These are phyloP conservation scores for Centropyge bicolor DNA, from an alignment of 2,797 vertebrate genomes.

Conservation along the genomic window DNA sequence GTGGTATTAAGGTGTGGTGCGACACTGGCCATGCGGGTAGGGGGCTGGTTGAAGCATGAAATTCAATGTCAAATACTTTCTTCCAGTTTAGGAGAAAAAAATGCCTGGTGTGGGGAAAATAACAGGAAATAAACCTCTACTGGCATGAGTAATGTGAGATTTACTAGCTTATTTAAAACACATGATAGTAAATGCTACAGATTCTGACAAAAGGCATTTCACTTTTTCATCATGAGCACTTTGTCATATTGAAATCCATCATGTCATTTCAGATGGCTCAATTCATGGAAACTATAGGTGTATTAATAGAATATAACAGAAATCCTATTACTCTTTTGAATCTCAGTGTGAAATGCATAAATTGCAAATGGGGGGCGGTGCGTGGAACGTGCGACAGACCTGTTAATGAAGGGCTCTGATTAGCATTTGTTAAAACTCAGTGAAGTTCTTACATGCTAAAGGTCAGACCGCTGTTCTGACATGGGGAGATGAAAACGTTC, in stretches of 20 bases:
- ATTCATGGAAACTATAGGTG: constrained; percentile 63
- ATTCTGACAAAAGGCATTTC: constrained; percentile 53
- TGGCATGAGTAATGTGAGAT: constrained; percentile 44
- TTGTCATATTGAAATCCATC: constrained; percentile 59
- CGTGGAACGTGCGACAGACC: constrained; percentile 50
- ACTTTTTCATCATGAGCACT: constrained; percentile 51
- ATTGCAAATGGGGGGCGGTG: constrained; percentile 54
- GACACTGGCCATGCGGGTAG: constrained; percentile 54
- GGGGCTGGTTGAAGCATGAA: constrained; percentile 68
- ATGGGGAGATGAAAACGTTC: constrained; percentile 83
- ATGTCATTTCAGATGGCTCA: constrained; percentile 62
- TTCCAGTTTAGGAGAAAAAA: constrained; percentile 40
- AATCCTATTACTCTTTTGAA: constrained; percentile 73
- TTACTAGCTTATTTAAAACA: constrained; percentile 46
- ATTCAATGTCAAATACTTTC: constrained; percentile 68
- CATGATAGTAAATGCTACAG: constrained; percentile 47
- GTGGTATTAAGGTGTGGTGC: constrained; percentile 59
- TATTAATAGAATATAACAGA: constrained; percentile 73
- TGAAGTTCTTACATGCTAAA: constrained; percentile 85
- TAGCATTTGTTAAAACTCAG: constrained; percentile 87
- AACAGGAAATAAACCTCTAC: constrained; percentile 48
- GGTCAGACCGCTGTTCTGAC: constrained; percentile 84
- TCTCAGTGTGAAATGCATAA: constrained; percentile 73
- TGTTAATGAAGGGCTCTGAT: constrained; percentile 85
- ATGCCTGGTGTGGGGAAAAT: constrained; percentile 28